Evolutionary conservation across 1,140 invertebrate genomes (phyloP).

Genomic region (Cyclina sinensis): DNA sequence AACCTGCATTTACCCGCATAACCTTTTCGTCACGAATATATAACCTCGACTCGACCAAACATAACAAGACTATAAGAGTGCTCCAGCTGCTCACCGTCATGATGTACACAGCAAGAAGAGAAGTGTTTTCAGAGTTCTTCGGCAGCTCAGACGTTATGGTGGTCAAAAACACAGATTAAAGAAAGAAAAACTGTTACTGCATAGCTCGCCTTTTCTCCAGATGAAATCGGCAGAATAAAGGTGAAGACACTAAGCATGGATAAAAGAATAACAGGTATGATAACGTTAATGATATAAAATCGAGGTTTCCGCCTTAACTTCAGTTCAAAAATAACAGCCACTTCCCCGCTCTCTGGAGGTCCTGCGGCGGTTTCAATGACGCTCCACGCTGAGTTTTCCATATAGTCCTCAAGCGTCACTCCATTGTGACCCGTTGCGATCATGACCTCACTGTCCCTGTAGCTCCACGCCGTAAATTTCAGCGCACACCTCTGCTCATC

Average conservation of each 20-base stretch:
- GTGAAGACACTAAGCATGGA: conserved; percentile 69
- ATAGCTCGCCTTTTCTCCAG: conserved; percentile 73
- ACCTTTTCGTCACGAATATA: not conserved
- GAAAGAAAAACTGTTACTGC: conserved; percentile 73
- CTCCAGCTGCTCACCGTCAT: not conserved
- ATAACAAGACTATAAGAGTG: conserved; percentile 43
- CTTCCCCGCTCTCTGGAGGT: conserved; percentile 77
- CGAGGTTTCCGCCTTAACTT: conserved; percentile 60
- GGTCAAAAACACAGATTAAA: conserved; percentile 73
- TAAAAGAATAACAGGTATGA: conserved; percentile 70
- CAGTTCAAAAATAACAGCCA: conserved; percentile 89
- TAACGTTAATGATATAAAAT: conserved; percentile 66
- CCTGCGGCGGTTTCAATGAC: conserved; percentile 29
- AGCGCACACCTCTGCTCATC: conserved; percentile 97
- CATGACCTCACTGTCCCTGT: conserved; percentile 83
- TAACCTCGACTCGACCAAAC: not conserved
- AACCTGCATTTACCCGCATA: not conserved
- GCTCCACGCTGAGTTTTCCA: conserved; percentile 54
- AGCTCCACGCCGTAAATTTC: conserved; percentile 94
- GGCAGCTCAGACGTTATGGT: conserved; percentile 68
- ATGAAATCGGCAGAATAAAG: conserved; percentile 68
- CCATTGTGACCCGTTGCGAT: conserved; percentile 29
- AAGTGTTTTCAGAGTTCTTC: conserved; percentile 63
- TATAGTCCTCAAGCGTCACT: conserved; percentile 48
- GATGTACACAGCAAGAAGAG: conserved; percentile 66